Base-by-base conservation (phyloP, 1,140 invertebrate genomes). In the Chrysoperla carnea region DNA sequence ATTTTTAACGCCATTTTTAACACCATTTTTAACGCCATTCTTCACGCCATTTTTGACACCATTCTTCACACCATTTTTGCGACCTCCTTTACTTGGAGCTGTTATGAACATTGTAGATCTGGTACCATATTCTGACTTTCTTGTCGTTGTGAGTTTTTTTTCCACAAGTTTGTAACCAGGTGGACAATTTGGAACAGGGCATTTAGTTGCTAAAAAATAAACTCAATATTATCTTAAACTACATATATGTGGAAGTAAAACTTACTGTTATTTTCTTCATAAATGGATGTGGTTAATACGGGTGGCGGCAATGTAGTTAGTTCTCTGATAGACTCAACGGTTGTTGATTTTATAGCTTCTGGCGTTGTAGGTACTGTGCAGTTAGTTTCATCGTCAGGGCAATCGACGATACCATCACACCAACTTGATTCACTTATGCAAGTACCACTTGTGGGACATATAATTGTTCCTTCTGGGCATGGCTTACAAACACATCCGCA, bases 391-490 rank as follows among this genome's bases (percentile, higher is more conserved):
- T 92, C 87, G 60, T 88, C 83, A 3, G 76, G 74, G 57, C 87
- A 92, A 54, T 92, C 78, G 47, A 76, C 67, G 1, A 87, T 60
- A 0, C 84, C 84, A 56, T 92, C 75, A 60, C 87, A 92, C 80
- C 84, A 86, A 1, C 66, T 60, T 1, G 68, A 61, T 43, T 72
- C 64, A 1, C 77, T 64, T 6, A 92, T 73, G 51, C 87, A 92
- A 37, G 78, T 61, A 35, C 78, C 74, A 51, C 73, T 83, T 0
- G 78, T 80, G 0, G 75, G 76, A 52, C 87, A 92, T 13, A 83
- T 62, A 37, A 63, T 64, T 8, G 73, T 74, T 12, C 68, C 70
- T 8, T 52, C 48, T 6, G 70, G 68, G 51, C 87, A 91, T 0
- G 75, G 72, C 50, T 76, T 70, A 54, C 87, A 91, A 1, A 69